Base-by-base conservation (phyloP, 2,888 invertebrate species). In the Hedya salicella region DNA sequence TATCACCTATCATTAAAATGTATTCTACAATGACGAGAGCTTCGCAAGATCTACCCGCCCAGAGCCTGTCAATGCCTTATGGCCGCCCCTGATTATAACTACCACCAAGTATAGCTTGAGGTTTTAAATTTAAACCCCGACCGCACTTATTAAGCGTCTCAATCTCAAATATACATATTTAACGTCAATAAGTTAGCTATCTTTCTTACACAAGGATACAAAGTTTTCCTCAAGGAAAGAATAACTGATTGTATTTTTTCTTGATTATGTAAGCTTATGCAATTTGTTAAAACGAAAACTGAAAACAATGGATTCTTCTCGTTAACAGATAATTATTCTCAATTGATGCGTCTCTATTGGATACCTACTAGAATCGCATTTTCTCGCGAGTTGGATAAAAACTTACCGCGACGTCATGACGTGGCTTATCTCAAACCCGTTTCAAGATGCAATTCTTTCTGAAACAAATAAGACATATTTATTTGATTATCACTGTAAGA, bases 351-450 rank as follows among this genome's bases (percentile, higher is more conserved):
- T 25, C 6, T 25, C n/a, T n/a, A n/a, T n/a, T n/a, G n/a, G n/a
- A 25, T 25, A 25, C 25, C 25, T 25, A 25, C 25, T 25, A 36
- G 36, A 36, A 36, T 36, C 36, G 6, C 36, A 36, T 36, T 36
- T 36, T 11, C 8, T 36, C n/a, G 36, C 36, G 36, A 19, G 11
- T 30, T 1, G 9, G 25, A 17, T 30, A 32, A 42, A 16, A 65
- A 80, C 87, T 86, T 72, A 88, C 89, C 89, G 80, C 39, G 89
- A 88, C 69, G 88, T 89, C 89, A 89, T 89, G 67, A 56, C 75
- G 76, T 59, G 59, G 71, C 61, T 69, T 67, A 73, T 77, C 60
- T 67, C 60, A 56, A 72, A 73, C 68, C 70, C 14, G 42, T 77
- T 71, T 77, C 72, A 69, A 75, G 75, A 69, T 71, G 71, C 66